Conservation (phyloP, 2,888 invertebrate species). For the Tetramorium bicarinatum region DNA sequence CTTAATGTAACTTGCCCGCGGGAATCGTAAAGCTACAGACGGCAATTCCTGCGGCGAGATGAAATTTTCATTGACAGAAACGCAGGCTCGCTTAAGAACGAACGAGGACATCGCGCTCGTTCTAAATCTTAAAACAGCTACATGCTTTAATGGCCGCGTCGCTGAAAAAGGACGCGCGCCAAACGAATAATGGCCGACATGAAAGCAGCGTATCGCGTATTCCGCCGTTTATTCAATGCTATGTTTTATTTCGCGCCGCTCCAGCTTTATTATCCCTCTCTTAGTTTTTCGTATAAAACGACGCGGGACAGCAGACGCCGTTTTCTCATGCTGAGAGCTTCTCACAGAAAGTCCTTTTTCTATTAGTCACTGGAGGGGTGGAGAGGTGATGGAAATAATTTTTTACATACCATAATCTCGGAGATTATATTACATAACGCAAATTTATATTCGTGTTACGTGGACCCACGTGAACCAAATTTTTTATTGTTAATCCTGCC, state of each 20-base stretch:
- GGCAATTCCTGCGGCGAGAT: conserved; percentile 57
- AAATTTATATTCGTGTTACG: conserved; percentile 15
- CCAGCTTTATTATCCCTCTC: conserved; percentile 46
- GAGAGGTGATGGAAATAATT: conserved; percentile 12
- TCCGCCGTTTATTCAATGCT: conserved; percentile 55
- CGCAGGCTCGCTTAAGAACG: conserved; percentile 46
- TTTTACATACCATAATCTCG: background rate
- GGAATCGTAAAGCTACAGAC: conserved; percentile 65
- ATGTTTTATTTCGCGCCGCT: conserved; percentile 41
- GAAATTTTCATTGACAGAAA: conserved; percentile 67
- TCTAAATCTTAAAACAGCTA: conserved; percentile 50
- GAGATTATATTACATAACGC: background rate
- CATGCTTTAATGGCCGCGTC: conserved; percentile 43
- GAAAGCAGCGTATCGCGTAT: conserved; percentile 47
- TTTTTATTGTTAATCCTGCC: background rate
- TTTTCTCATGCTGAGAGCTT: conserved; percentile 64
- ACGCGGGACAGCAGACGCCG: conserved; percentile 24
- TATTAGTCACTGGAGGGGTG: conserved; percentile 17
- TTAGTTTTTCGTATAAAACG: conserved; percentile 45
- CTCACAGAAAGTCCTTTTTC: conserved; percentile 32
- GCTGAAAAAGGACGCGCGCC: conserved; percentile 33
- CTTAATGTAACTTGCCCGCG: conserved; percentile 64
- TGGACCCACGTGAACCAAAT: background rate
- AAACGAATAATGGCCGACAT: conserved; percentile 48
- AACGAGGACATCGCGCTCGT: conserved; percentile 32